Evolutionary conservation across 2,113 vertebrate genomes (phyloP), one percentile per base, ranked within the genome.

Genomic region (Labeo catla): DNA sequence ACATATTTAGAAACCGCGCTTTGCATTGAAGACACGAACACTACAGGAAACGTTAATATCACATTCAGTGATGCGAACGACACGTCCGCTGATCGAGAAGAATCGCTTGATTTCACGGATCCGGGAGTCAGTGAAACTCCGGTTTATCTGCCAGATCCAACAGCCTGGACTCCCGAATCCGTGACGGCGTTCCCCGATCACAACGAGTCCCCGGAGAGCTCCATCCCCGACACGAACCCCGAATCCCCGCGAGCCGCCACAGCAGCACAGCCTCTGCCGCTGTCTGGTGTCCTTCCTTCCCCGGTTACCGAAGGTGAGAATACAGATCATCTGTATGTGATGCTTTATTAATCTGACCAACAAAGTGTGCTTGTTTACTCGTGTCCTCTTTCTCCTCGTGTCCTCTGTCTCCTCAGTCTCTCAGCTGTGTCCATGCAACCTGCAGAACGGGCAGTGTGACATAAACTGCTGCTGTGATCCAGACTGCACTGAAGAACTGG

Each of bases 401-500:
- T 66, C 6, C n/a, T 11, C 43, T 83, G 21, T 84, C 39, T 65
- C 19, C 84, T 21, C 83, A 97, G 96, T 96, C 76, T 87, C 92
- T 85, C 86, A 84, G 66, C 87, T 96, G 50, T 97, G 96, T 45
- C 91, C 92, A 4, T 97, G 96, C 90, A 94, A 97, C 88, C 89
- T 96, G 82, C 84, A 93, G 89, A 92, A 93, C 85, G 93, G 89
- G 21, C 90, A 92, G 84, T 97, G 96, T 68, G 96, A 97, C 2
- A 4, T 89, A 9, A 96, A 95, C 90, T 97, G 96, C 93, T 97
- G 96, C 80, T 97, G 96, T 86, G 96, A 97, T 88, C 92, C 94
- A 0, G 94, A 95, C 12, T 97, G 96, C 90, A 21, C 93, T 0
- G 23, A 23, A 0, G 95, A 97, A 45, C 92, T 95, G 86, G 91